Evolutionary conservation across 2,113 vertebrate genomes (phyloP).

Genomic region (Phylloscopus trochilus): DNA sequence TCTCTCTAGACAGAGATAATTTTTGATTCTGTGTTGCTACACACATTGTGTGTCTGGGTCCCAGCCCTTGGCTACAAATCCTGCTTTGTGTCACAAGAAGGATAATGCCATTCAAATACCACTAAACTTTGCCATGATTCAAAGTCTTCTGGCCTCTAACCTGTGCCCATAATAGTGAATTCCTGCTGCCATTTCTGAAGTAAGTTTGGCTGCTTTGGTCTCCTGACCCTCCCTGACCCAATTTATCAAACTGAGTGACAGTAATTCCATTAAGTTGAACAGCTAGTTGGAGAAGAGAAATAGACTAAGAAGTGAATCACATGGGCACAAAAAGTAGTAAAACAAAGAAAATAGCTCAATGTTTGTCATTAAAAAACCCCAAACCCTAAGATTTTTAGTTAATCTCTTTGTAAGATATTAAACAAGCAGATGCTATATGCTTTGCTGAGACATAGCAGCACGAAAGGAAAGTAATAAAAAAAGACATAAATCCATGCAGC

Average conservation of each 20-base stretch:
- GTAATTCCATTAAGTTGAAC: constrained; percentile 17
- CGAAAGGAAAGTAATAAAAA: neutral
- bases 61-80: neutral
- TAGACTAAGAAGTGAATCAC: neutral
- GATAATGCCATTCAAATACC: constrained; percentile 23
- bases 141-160: neutral
- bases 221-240: neutral
- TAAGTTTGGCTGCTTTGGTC: neutral
- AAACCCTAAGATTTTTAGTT: neutral
- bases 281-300: neutral
- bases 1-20: neutral
- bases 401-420: neutral
- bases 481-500: neutral
- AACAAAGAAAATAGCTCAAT: neutral
- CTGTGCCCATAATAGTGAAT: neutral
- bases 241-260: neutral
- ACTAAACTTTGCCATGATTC: neutral
- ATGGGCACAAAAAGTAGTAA: neutral
- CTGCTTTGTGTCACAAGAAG: neutral
- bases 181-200: constrained; percentile 17
- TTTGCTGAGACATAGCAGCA: neutral
- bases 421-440: neutral
- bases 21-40: neutral
- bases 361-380: neutral
- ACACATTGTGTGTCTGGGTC: rapidly evolving